Evolutionary conservation across 2,888 invertebrate species (phyloP).

Genomic region (Drosophila trichaetosa): DNA sequence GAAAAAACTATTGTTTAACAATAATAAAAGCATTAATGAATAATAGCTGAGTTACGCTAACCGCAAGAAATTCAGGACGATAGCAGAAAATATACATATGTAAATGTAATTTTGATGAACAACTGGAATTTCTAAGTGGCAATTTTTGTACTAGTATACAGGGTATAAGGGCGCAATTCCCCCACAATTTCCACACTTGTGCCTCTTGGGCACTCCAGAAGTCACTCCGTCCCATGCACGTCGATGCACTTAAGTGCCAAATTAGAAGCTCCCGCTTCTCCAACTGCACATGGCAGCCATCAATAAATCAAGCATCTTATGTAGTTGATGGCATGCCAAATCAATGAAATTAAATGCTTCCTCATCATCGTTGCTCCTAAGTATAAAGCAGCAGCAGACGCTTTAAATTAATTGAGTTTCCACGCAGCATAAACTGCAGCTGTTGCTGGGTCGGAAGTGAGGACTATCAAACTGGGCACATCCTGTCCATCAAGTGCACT

Average conservation of each 20-base stretch:
- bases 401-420: slow-evolving; percentile 65
- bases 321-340: slow-evolving; percentile 67
- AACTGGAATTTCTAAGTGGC: not conserved
- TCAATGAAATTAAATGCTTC: slow-evolving; percentile 47
- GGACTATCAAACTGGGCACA: not conserved
- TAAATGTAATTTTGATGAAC: not conserved
- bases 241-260: slow-evolving; percentile 80
- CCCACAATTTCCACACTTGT: not conserved
- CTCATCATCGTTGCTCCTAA: slow-evolving; percentile 51
- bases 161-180: not conserved
- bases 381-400: slow-evolving; percentile 26
- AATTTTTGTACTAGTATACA: not conserved
- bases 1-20: too few relatives aligned
- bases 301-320: slow-evolving; percentile 64
- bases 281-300: slow-evolving; percentile 53
- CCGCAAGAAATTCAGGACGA: not conserved
- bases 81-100: not conserved
- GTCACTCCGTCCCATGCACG: slow-evolving; percentile 71
- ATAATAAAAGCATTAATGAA: too few relatives aligned
- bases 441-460: slow-evolving; percentile 5
- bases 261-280: slow-evolving; percentile 52
- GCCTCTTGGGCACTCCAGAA: slow-evolving; percentile 41
- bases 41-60: not conserved
- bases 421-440: slow-evolving; percentile 23
- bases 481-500: slow-evolving; percentile 18